Percentiles rank a stretch among this genome's conserved stretches.
Conservation (phyloP, 2,113 vertebrate species). For the Tauraco erythrolophus region DNA sequence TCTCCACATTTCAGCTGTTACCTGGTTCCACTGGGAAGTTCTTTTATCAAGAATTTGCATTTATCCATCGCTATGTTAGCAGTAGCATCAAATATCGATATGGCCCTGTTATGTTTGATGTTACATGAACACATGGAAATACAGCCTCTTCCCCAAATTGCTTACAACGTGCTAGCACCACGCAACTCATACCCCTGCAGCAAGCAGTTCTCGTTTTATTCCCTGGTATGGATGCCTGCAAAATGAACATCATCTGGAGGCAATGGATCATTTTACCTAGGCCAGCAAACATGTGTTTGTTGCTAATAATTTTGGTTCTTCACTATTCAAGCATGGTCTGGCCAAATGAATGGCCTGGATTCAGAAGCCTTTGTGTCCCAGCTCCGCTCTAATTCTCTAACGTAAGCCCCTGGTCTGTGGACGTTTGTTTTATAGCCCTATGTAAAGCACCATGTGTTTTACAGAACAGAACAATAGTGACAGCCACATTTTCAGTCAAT, state of each 20-base stretch:
- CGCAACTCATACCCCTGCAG: neutral
- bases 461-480: conserved; percentile 19
- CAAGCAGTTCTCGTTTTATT: neutral
- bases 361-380: conserved; percentile 12
- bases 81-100: neutral
- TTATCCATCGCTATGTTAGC: neutral
- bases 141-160: neutral
- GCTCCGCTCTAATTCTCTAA: neutral
- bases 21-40: neutral
- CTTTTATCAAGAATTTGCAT: neutral
- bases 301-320: conserved; percentile 22
- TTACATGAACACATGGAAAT: neutral
- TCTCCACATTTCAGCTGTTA: neutral
- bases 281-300: conserved; percentile 35
- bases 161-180: neutral
- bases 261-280: conserved; percentile 32
- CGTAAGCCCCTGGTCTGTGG: neutral
- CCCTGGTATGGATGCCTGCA: neutral
- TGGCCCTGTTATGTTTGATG: neutral
- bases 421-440: neutral
- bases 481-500: conserved; percentile 9
- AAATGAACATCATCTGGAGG: conserved; percentile 33
- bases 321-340: neutral
- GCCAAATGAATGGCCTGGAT: conserved; percentile 1
- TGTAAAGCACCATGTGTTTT: conserved; percentile 36